A percentile compares a stretch with the other conserved stretches of the same genome.
Conservation (phyloP, 2,888 invertebrate genomes). For the Hetaerina titia region DNA sequence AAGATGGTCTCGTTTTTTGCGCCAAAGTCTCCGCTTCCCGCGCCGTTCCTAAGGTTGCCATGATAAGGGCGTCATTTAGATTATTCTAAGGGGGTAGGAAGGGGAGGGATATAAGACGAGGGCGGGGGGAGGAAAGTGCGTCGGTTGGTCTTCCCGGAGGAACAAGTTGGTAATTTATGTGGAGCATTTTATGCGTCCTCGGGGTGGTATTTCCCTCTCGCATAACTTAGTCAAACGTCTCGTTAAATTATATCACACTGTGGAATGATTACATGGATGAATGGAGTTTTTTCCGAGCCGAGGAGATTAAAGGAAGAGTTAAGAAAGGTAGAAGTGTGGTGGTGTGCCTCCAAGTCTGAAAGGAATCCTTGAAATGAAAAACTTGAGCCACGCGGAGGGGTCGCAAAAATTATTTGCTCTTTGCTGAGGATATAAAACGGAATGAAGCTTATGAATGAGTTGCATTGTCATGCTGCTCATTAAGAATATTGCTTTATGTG, state of each 20-base stretch:
- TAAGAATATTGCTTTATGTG: not conserved
- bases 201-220: slow-evolving; percentile 44
- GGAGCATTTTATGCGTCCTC: slow-evolving; percentile 36
- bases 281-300: not conserved
- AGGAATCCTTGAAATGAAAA: slow-evolving; percentile 1
- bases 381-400: not conserved
- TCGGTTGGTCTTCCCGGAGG: slow-evolving; percentile 5
- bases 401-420: not conserved
- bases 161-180: slow-evolving; percentile 62
- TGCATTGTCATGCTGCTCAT: not conserved
- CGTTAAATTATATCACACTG: slow-evolving; percentile 39
- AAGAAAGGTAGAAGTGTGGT: not conserved
- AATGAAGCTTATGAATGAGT: slow-evolving; percentile 27
- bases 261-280: slow-evolving; percentile 39
- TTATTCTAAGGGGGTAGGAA: slow-evolving; percentile 35
- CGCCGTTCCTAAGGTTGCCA: slow-evolving; percentile 46
- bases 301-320: slow-evolving; percentile 11
- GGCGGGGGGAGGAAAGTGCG: not conserved
- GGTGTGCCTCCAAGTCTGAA: not conserved
- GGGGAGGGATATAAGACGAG: not conserved
- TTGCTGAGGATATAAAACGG: not conserved
- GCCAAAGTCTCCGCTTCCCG: not conserved
- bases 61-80: slow-evolving; percentile 61
- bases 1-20: slow-evolving; percentile 36
- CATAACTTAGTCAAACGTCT: slow-evolving; percentile 58